Base-by-base conservation (phyloP, 2,113 vertebrate species). In the Protobothrops flavoviridis region DNA sequence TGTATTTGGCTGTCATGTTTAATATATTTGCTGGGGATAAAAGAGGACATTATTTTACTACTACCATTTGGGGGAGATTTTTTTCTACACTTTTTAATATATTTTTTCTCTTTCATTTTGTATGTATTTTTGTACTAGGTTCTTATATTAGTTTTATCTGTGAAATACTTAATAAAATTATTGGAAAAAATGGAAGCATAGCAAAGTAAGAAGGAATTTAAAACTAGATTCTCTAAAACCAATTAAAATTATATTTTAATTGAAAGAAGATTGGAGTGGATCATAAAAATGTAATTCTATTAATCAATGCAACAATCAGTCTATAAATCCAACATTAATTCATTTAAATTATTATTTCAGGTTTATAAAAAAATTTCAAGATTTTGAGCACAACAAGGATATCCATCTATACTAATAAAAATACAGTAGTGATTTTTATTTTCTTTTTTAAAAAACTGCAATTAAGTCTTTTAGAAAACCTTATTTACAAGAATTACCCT, bases 401-500 rank as follows among this genome's bases (percentile, higher is more conserved):
- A 87, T 81, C 0, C 7, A 43, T 29, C 88, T 43, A 1, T 89
- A 90, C 94, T 95, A 53, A 13, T 39, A 11, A 29, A 81, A 81
- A 88, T 8, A 93, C 91, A 93, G 43, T 26, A 85, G 8, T 52
- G 88, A 69, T 48, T 39, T 20, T 0, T 0, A 2, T 81, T 85
- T 90, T 91, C 20, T 69, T 93, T 39, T 56, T 56, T 4, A 5
- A 56, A 20, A 33, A 91, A 21, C 74, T 94, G 95, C 92, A 95
- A 91, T 57, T 92, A 86, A 87, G 93, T 95, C 94, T 95, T 89
- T 85, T 50, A 91, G 90, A 50, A 96, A 93, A 59, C 26, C 87
- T 88, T 96, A 93, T 95, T 95, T 95, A n/a, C 89, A 85, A 93
- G 93, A 94, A 56, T 93, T 94, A 53, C 93, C 88, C 1, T 1